These are phyloP conservation scores for Trisateles emortualis DNA, from an alignment of 2,888 invertebrate species.

Conservation along the genomic window DNA sequence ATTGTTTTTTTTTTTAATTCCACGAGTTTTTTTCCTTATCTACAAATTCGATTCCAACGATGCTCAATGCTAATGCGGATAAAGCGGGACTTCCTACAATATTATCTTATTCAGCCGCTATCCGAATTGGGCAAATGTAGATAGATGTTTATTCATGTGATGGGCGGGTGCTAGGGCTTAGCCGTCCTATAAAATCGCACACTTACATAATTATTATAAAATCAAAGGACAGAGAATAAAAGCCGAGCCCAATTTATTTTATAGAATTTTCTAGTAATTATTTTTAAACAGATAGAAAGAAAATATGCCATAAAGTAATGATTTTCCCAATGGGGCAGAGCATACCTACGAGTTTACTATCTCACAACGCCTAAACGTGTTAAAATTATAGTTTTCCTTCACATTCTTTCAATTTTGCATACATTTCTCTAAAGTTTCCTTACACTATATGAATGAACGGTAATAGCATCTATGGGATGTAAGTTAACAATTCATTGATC, in stretches of 20 bases:
- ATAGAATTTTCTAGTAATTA: too few species aligned
- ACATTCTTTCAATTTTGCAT: too few species aligned
- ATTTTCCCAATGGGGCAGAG: too few species aligned
- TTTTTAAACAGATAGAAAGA: too few species aligned
- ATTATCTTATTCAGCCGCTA: neutral
- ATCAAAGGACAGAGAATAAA: too few species aligned
- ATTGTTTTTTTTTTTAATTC: too few species aligned
- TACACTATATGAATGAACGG: neutral
- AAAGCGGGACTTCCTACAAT: neutral
- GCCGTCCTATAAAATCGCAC: neutral
- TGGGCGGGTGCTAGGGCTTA: neutral
- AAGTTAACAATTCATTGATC: constrained; percentile 22
- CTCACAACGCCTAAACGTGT: too few species aligned
- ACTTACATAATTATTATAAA: neutral
- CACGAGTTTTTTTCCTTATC: neutral
- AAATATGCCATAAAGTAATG: too few species aligned
- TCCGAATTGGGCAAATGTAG: neutral
- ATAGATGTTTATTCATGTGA: neutral
- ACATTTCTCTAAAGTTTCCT: too few species aligned
- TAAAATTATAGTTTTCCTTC: too few species aligned
- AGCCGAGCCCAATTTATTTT: too few species aligned
- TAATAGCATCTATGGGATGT: neutral
- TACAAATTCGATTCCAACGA: neutral
- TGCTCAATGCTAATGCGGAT: neutral
- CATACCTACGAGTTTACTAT: too few species aligned